phyloP scores from a whole-genome alignment of 2,113 vertebrate genomes.

The Xenus cinereus region DNA sequence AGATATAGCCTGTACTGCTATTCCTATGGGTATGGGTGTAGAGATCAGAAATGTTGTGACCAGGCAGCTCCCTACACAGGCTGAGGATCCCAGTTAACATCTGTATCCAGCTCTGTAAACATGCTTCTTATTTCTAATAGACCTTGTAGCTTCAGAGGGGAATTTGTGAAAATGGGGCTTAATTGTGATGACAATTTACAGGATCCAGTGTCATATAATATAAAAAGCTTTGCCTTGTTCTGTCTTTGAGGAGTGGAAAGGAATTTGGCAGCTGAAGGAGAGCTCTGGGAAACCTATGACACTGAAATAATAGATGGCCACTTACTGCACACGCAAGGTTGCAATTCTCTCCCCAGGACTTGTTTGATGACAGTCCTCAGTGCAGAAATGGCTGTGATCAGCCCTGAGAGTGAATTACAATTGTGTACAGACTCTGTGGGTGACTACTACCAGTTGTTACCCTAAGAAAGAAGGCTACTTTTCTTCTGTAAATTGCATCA shows the following conservation, averaged over 20 bases:
- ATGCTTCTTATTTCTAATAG: neutral
- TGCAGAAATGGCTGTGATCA: slow-evolving; percentile 2
- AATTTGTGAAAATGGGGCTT: neutral
- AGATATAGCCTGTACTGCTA: fast-evolving
- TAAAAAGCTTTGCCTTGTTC: neutral
- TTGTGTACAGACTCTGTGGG: neutral
- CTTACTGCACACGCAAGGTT: neutral
- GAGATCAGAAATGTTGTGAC: neutral
- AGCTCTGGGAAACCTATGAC: neutral
- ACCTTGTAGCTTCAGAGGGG: neutral
- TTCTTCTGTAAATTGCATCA: neutral
- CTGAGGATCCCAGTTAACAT: neutral
- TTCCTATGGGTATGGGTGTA: neutral
- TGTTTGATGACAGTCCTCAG: neutral
- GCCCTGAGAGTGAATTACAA: slow-evolving; percentile 12
- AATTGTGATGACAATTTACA: neutral
- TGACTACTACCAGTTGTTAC: neutral
- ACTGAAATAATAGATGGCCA: neutral
- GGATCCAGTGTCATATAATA: neutral
- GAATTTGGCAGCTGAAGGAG: neutral
- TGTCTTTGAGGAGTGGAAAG: neutral
- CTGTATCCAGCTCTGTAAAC: neutral
- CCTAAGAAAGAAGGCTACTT: neutral
- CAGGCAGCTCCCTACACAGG: neutral
- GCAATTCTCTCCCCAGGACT: slow-evolving; percentile 1